Conservation (phyloP, 2,888 invertebrate species). For the Xylophagus ater region DNA sequence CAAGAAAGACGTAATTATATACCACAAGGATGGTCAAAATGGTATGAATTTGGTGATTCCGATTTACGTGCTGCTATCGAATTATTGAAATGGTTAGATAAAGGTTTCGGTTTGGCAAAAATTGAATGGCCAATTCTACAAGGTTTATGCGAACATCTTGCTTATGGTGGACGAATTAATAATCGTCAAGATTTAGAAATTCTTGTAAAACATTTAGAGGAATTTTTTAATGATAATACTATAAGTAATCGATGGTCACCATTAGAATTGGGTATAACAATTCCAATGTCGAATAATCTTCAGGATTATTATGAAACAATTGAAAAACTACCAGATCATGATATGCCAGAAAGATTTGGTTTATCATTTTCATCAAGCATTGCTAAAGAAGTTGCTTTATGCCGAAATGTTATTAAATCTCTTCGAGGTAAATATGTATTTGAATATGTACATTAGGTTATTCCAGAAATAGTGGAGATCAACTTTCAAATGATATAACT, state of each 20-base stretch:
- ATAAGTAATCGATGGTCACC: slow-evolving; percentile 50
- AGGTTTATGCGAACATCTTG: slow-evolving; percentile 64
- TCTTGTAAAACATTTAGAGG: slow-evolving; percentile 43
- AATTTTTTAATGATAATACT: slow-evolving; percentile 48
- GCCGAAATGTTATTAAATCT: slow-evolving; percentile 29
- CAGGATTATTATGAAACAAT: slow-evolving; percentile 34
- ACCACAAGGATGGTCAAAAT: slow-evolving; percentile 84
- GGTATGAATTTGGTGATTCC: slow-evolving; percentile 76
- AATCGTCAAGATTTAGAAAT: slow-evolving; percentile 53
- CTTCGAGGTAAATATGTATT: slow-evolving; percentile 21
- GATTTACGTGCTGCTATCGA: slow-evolving; percentile 67
- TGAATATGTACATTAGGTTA: too few species aligned
- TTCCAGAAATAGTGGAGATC: too few species aligned
- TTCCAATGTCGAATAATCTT: slow-evolving; percentile 32
- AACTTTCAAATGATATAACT: too few species aligned
- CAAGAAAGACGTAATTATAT: slow-evolving; percentile 87
- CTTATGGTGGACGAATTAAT: slow-evolving; percentile 80
- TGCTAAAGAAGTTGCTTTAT: slow-evolving; percentile 30
- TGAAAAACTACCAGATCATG: slow-evolving; percentile 31
- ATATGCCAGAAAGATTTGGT: slow-evolving; percentile 33
- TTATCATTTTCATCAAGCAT: slow-evolving; percentile 33
- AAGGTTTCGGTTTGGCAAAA: slow-evolving; percentile 23
- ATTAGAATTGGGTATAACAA: slow-evolving; percentile 37
- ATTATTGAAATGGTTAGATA: slow-evolving; percentile 36
- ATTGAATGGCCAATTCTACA: slow-evolving; percentile 61